A percentile compares a stretch with the other conserved stretches of the same genome.
phyloP scores from a whole-genome alignment of 2,888 invertebrate genomes.

The Tribolium freemani region DNA sequence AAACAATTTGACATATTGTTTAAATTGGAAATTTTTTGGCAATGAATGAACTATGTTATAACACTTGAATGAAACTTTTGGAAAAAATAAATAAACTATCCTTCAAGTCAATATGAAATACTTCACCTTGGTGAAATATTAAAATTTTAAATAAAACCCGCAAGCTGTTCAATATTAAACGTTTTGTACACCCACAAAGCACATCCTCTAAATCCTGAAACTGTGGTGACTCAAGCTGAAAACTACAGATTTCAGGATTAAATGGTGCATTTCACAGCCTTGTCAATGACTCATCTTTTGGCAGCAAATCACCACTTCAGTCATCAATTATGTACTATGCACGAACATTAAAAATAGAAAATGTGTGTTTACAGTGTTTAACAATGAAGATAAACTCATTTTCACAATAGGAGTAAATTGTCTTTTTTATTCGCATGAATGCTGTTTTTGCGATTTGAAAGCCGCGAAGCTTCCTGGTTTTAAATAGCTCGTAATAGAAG shows the following conservation, averaged over 20 bases:
- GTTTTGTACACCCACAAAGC: neutral
- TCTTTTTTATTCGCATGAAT: neutral
- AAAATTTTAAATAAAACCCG: too few species aligned
- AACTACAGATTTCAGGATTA: slow-evolving; percentile 20
- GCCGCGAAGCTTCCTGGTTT: slow-evolving; percentile 15
- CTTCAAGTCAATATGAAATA: neutral
- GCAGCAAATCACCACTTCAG: slow-evolving; percentile 9
- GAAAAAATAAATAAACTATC: neutral
- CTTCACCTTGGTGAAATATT: too few species aligned
- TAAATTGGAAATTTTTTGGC: neutral
- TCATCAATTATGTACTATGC: slow-evolving; percentile 30
- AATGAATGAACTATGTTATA: neutral
- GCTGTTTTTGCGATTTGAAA: slow-evolving; percentile 1
- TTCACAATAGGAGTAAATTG: slow-evolving; percentile 4
- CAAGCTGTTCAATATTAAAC: too few species aligned
- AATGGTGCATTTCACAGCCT: slow-evolving; percentile 12
- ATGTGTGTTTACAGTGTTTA: neutral
- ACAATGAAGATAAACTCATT: neutral
- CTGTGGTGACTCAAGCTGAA: slow-evolving; percentile 6
- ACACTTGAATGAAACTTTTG: neutral
- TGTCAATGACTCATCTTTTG: slow-evolving; percentile 27
- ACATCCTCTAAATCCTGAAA: neutral
- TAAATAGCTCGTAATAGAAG: slow-evolving; percentile 10
- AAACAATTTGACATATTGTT: neutral
- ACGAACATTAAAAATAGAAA: slow-evolving; percentile 24